Base-by-base conservation (phyloP, 2,113 vertebrate genomes). In the Pogona vitticeps region DNA sequence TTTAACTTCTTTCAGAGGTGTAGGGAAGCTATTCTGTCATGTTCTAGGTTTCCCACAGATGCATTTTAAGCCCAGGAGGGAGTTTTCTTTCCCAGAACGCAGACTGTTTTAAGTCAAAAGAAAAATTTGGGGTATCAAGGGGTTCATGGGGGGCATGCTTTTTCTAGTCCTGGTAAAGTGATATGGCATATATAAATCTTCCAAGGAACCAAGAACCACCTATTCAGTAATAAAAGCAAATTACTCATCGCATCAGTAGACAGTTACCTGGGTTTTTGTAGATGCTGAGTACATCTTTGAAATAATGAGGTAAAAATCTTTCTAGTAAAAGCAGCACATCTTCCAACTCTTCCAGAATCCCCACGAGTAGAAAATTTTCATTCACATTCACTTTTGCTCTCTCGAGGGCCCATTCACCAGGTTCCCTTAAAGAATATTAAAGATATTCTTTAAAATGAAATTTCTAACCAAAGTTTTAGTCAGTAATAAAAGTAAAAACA, bases 251-350 rank as follows among this genome's bases (percentile, higher is more conserved):
- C 33, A 91, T 85, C 46, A 6, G 0, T n/a, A 87, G 90, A 33
- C 79, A 79, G 5, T 91, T 96, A 99, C 99, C 98, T 95, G 98
- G 98, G 94, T 98, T 99, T 96, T 99, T 99, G 96, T 99, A 99
- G 96, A 99, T 98, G 94, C 94, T 96, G 92, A 99, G 97, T 58
- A 99, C 99, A 86, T 98, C 98, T 89, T 98, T 98, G 95, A 99
- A 99, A 97, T 98, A 99, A 97, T 99, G 99, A 97, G 99, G 99
- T 97, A 99, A 97, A 92, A 99, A 98, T 97, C 99, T 98, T 96
- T 99, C 98, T 93, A 99, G 94, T 95, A 99, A 96, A 91, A 99
- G 98, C 94, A 99, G 97, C 89, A 98, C 98, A 28, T 99, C 99
- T 95, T 99, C 99, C 95, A 99, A 89, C 96, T 99, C 99, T 92